phyloP scores from a whole-genome alignment of 1,140 invertebrate genomes.

The Fopius arisanus region DNA sequence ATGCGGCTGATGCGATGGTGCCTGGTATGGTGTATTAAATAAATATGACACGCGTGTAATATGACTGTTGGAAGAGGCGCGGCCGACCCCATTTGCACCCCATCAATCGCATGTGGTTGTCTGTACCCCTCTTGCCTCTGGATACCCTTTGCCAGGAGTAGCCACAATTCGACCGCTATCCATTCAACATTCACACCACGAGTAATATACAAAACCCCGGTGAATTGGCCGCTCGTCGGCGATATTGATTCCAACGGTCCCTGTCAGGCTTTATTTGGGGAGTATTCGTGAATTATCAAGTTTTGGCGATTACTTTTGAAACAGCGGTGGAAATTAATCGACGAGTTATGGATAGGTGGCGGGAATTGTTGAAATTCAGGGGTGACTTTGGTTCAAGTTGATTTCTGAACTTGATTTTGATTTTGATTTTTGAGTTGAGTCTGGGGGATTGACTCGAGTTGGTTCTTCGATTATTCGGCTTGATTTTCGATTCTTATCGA shows the following conservation, averaged over 20 bases:
- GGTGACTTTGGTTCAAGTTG: too few species aligned
- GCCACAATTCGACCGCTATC: conserved; percentile 42
- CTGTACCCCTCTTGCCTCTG: conserved; percentile 38
- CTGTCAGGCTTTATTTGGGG: background rate
- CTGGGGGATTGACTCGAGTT: too few species aligned
- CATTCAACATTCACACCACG: conserved; percentile 36
- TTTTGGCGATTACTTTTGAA: background rate
- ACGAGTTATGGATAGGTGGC: too few species aligned
- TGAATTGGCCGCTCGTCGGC: background rate
- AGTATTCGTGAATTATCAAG: background rate
- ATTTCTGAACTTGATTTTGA: too few species aligned
- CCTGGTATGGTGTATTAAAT: conserved; percentile 51
- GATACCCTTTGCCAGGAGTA: conserved; percentile 8
- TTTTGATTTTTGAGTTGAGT: too few species aligned
- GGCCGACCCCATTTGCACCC: conserved; percentile 56
- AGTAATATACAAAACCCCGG: background rate
- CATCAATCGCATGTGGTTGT: conserved; percentile 54
- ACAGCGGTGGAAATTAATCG: too few species aligned
- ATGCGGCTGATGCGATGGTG: conserved; percentile 24
- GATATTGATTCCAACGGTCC: background rate
- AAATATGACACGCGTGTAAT: conserved; percentile 58
- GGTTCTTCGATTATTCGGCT: too few species aligned
- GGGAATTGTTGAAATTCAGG: too few species aligned
- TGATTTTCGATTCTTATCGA: too few species aligned
- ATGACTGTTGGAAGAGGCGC: conserved; percentile 46